phyloP scores from a whole-genome alignment of 2,888 invertebrate genomes.

The Caenorhabditis doughertyi region DNA sequence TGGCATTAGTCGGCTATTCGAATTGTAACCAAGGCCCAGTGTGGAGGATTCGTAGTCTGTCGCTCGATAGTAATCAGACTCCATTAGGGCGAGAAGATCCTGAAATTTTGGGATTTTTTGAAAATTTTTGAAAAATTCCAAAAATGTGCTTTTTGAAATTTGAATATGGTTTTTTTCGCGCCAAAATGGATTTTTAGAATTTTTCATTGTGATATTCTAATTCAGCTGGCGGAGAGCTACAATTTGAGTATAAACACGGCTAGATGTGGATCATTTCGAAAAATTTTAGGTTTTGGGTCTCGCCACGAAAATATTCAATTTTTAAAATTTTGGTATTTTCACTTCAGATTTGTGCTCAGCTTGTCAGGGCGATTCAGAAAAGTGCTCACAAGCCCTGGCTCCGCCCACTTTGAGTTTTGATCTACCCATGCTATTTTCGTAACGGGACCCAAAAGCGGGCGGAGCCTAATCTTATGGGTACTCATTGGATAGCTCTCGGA shows the following conservation, averaged over 20 bases:
- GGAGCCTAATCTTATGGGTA: too few species aligned
- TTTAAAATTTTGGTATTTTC: not conserved
- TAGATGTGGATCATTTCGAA: not conserved
- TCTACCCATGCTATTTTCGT: too few species aligned
- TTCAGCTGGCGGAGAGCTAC: too few species aligned
- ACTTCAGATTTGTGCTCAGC: not conserved
- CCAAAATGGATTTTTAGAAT: too few species aligned
- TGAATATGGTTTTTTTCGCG: too few species aligned
- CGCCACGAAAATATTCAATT: not conserved
- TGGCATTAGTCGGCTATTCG: constrained; percentile 72
- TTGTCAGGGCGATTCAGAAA: not conserved
- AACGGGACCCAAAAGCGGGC: too few species aligned
- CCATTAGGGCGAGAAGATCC: constrained; percentile 75
- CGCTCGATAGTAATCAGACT: constrained; percentile 65
- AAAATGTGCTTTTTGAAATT: not conserved
- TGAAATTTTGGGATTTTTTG: constrained; percentile 41
- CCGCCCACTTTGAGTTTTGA: too few species aligned
- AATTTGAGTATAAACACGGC: too few species aligned
- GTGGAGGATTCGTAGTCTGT: constrained; percentile 75
- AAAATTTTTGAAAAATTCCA: constrained; percentile 2
- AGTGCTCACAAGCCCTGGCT: not conserved
- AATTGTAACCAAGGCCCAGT: constrained; percentile 75
- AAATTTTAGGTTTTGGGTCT: not conserved
- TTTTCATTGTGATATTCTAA: too few species aligned
- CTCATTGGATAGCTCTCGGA: too few species aligned